Base-by-base conservation (phyloP, 2,113 vertebrate species). In the Takifugu flavidus region DNA sequence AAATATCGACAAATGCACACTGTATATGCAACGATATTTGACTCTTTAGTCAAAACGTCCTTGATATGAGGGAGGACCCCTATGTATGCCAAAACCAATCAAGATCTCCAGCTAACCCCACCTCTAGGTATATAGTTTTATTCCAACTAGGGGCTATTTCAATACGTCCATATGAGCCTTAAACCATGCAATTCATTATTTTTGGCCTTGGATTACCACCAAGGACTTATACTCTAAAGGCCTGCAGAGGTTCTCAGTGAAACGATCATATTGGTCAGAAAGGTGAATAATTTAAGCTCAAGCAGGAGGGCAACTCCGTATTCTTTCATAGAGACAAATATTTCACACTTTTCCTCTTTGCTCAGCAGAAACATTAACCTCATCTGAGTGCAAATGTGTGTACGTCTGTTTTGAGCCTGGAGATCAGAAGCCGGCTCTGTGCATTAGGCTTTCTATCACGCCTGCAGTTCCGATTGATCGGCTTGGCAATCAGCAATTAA, bases 401-500 rank as follows among this genome's bases (percentile, higher is more conserved):
- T 70, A 25, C 10, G 43, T 67, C 59, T 47, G 45, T 65, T 31
- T 61, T 72, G 67, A 69, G 69, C 55, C 28, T 20, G 49, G 27
- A 46, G 56, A 74, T 81, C 64, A 68, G 70, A 76, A 65, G 60
- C 51, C 20, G 39, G 59, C 75, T 75, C 72, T 53, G 62, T 4
- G 60, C 75, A 62, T 77, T 76, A 69, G 80, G 78, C 71, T 85
- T 78, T 78, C 77, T 54, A 84, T 86, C 84, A 68, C 45, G 82
- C 85, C 85, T 78, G 76, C 75, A 87, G 82, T 85, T 78, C 70
- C 70, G 71, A 91, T 89, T 89, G 89, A 91, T 87, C 71, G 74
- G 80, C 80, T 85, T 65, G 42, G 75, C 86, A 87, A 89, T 90
- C 88, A 86, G 89, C 88, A 92, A 92, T 91, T 92, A 91, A 92